Evolutionary conservation across 2,888 invertebrate species (phyloP).

Genomic region (Limenitis camilla): DNA sequence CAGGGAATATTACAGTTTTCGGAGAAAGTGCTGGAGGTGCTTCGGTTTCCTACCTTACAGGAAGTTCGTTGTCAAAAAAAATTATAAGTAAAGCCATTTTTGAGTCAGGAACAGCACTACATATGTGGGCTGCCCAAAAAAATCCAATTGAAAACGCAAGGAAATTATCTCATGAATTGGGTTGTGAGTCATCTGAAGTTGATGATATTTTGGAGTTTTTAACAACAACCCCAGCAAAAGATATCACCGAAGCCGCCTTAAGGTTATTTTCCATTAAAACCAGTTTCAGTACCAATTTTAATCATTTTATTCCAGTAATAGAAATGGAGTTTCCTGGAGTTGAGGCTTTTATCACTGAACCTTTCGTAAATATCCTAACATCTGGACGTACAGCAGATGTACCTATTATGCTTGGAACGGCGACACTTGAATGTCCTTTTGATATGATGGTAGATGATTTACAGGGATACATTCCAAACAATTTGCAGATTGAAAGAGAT

Average conservation of each 20-base stretch:
- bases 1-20: slow-evolving; percentile 58
- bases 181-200: slow-evolving; percentile 47
- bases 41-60: slow-evolving; percentile 44
- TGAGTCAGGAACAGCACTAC: slow-evolving; percentile 53
- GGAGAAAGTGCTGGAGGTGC: slow-evolving; percentile 58
- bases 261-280: slow-evolving; percentile 28
- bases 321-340: slow-evolving; percentile 60
- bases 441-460: slow-evolving; percentile 44
- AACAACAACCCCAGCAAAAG: slow-evolving; percentile 46
- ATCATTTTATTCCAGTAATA: slow-evolving; percentile 41
- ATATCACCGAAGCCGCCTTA: slow-evolving; percentile 46
- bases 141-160: slow-evolving; percentile 51
- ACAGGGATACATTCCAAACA: slow-evolving; percentile 47
- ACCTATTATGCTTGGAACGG: slow-evolving; percentile 57
- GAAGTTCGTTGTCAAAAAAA: slow-evolving; percentile 52
- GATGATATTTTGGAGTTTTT: slow-evolving; percentile 58
- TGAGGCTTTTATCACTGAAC: slow-evolving; percentile 50
- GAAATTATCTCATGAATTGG: slow-evolving; percentile 42
- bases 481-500: slow-evolving; percentile 46
- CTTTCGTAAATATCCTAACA: slow-evolving; percentile 48
- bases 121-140: slow-evolving; percentile 41
- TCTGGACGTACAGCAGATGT: slow-evolving; percentile 54
- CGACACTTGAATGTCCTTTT: slow-evolving; percentile 41
- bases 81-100: slow-evolving; percentile 54
- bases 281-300: slow-evolving; percentile 23